Base-by-base conservation (phyloP, 2,888 invertebrate genomes). In the Xestobium rufovillosum region DNA sequence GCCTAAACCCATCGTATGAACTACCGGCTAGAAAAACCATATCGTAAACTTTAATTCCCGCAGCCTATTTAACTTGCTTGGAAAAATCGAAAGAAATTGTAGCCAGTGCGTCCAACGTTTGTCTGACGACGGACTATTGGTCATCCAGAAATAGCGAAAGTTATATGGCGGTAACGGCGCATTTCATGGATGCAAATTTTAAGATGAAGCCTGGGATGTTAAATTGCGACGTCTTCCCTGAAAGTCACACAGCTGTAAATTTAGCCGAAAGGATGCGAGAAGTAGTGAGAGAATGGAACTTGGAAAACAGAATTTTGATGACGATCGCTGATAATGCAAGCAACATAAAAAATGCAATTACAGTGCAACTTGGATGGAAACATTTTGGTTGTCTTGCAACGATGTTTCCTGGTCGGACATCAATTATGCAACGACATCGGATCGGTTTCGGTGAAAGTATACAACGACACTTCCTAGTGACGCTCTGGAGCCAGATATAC, bases 281-380 rank as follows among this genome's bases (percentile, higher is more conserved):
- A 40, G 41, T 51, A 4, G 36, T 48, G 10, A 26, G 9, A n/a
- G 49, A 56, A 29, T 57, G 50, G 50, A 34, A 42, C 3, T 26
- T 57, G 16, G 36, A 43, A 31, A 33, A 48, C 3, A 57, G 56
- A 50, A 43, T 59, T 39, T 10, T 51, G 6, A 17, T 55, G n/a
- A 44, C 45, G 3, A 45, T 58, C 15, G 48, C 50, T 4, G 52
- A 53, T 33, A 56, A 53, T 38, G 53, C 56, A 10, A 40, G 48
- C 4, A 56, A 53, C 44, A 50, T 53, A 14, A 42, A 39, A 34
- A 50, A 48, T 16, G 50, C 52, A 12, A 43, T 51, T 10, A 42
- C 25, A 34, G 38, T 48, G 2, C 27, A 39, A 4, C 13, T 50
- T 11, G 31, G 35, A 12, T 44, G 39, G 39, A 47, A 44, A 34